These are phyloP conservation scores for Euplexia lucipara DNA, from an alignment of 2,888 invertebrate species.

Conservation along the genomic window DNA sequence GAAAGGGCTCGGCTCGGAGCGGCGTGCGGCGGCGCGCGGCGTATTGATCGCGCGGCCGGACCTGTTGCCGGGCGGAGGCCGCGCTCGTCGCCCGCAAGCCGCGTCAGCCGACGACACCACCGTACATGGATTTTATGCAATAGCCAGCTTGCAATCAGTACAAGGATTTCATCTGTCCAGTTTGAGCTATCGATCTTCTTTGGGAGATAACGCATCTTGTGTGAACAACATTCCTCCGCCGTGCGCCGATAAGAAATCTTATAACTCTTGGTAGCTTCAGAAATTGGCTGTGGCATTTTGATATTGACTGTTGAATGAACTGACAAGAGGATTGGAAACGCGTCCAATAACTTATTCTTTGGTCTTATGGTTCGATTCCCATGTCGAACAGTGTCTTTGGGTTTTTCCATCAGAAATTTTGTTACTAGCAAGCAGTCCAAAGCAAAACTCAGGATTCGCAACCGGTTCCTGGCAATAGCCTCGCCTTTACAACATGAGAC, in stretches of 20 bases:
- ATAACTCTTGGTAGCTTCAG: not conserved
- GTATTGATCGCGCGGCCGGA: slow-evolving; percentile 86
- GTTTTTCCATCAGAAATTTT: too few relatives aligned
- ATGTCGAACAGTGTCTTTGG: too few relatives aligned
- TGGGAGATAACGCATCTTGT: slow-evolving; percentile 7
- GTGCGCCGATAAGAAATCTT: too few relatives aligned
- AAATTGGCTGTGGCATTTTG: too few relatives aligned
- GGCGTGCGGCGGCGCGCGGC: slow-evolving; percentile 81
- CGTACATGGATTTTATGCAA: slow-evolving; percentile 76
- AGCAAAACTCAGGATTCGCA: too few relatives aligned
- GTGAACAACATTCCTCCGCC: not conserved
- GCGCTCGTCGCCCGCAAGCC: slow-evolving; percentile 59
- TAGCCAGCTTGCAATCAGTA: slow-evolving; percentile 66
- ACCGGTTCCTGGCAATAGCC: too few relatives aligned
- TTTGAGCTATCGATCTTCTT: slow-evolving; percentile 16
- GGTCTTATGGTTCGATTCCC: too few relatives aligned
- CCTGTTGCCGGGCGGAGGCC: slow-evolving; percentile 89
- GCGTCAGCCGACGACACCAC: slow-evolving; percentile 59
- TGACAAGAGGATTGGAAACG: too few relatives aligned
- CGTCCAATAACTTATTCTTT: too few relatives aligned
- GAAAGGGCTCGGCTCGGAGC: slow-evolving; percentile 78
- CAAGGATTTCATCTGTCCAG: slow-evolving; percentile 54
- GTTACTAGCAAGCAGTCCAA: too few relatives aligned
- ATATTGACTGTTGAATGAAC: too few relatives aligned
- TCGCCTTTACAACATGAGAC: too few relatives aligned